These are phyloP conservation scores for Muricea muricata DNA, from an alignment of 92 coral and sea anemone genomes.

Conservation along the genomic window DNA sequence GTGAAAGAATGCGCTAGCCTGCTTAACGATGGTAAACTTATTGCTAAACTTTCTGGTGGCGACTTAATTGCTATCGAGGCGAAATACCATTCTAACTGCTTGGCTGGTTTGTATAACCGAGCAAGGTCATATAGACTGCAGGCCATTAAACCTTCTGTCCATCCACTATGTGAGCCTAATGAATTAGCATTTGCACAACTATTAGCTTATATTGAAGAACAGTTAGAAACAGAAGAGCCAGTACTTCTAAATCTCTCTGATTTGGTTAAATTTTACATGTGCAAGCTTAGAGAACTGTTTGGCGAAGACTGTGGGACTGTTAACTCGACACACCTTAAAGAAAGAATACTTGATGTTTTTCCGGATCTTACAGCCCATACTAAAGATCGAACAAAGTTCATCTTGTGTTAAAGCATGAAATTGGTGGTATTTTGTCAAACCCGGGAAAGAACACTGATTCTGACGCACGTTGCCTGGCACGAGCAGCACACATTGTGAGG, in stretches of 20 bases:
- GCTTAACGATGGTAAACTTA: constrained; percentile 5
- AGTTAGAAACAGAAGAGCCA: neutral
- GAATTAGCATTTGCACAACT: constrained; percentile 73
- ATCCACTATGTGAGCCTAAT: constrained; percentile 44
- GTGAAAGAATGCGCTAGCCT: constrained; percentile 35
- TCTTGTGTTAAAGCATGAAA: constrained; percentile 22
- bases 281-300: neutral
- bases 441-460: constrained; percentile 66
- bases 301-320: neutral
- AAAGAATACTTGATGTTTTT: neutral
- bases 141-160: constrained; percentile 25
- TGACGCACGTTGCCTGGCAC: constrained; percentile 63
- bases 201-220: constrained; percentile 63
- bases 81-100: constrained; percentile 2
- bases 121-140: constrained; percentile 13
- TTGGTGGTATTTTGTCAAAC: constrained; percentile 46
- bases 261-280: neutral
- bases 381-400: constrained; percentile 54
- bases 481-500: constrained; percentile 67
- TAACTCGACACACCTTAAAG: neutral
- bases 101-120: neutral
- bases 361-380: neutral
- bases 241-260: neutral
- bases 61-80: constrained; percentile 68
- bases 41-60: constrained; percentile 14